A percentile compares a stretch with the other conserved stretches of the same genome.
Evolutionary conservation across 2,888 invertebrate genomes (phyloP).

Genomic region (Megastigmus dorsalis): DNA sequence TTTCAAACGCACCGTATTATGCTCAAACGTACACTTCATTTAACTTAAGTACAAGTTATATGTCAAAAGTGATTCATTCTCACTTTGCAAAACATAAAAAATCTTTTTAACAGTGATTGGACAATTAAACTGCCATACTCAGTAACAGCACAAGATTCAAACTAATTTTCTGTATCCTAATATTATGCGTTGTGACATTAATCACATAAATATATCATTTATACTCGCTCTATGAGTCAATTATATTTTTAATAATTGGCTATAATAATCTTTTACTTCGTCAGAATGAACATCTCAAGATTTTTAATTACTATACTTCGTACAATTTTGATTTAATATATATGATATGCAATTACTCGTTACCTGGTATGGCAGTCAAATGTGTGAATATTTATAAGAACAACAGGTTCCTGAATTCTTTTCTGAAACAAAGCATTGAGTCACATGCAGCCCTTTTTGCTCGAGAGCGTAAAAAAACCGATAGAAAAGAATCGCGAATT

Average conservation of each 20-base stretch:
- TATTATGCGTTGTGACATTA: conserved; percentile 41
- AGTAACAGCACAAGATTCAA: conserved; percentile 7
- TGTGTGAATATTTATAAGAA: neutral
- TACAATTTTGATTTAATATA: conserved; percentile 23
- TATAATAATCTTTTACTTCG: neutral
- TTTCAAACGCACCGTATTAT: neutral
- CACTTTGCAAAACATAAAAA: conserved; percentile 2
- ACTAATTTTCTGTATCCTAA: conserved; percentile 15
- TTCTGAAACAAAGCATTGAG: neutral
- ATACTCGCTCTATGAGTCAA: conserved; percentile 24
- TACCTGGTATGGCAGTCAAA: conserved; percentile 25
- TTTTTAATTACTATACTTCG: neutral
- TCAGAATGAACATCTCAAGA: neutral
- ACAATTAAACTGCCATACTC: conserved; percentile 30
- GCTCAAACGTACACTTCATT: conserved; percentile 1
- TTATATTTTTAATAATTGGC: conserved; percentile 41
- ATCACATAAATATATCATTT: conserved; percentile 12
- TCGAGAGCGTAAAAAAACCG: neutral
- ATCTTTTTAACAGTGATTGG: conserved; percentile 1
- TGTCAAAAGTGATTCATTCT: neutral
- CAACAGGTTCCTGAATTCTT: conserved; percentile 18
- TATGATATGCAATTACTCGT: conserved; percentile 19
- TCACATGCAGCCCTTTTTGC: neutral
- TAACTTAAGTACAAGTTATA: neutral
- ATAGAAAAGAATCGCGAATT: neutral